Conservation (phyloP, 2,888 invertebrate species). For the Timandra comae region DNA sequence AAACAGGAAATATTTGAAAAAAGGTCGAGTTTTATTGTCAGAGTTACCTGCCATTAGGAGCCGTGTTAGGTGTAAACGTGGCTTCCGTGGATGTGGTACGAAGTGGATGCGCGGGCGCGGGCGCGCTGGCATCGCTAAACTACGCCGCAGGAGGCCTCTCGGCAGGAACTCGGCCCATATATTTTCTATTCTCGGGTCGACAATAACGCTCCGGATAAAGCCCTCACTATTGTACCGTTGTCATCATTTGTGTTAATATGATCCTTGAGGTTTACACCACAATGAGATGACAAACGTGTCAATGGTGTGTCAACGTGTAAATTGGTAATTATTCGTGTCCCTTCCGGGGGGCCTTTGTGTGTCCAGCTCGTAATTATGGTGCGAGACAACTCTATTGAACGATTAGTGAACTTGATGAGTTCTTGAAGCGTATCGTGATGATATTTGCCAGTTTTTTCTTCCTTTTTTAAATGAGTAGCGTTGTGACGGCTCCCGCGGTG, state of each 20-base stretch:
- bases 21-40: slow-evolving; percentile 69
- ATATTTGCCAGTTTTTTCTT: slow-evolving; percentile 41
- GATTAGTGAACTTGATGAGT: slow-evolving; percentile 42
- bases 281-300: slow-evolving; percentile 67
- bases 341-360: slow-evolving; percentile 64
- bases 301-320: slow-evolving; percentile 72
- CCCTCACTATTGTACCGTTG: slow-evolving; percentile 60
- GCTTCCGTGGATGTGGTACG: slow-evolving; percentile 66
- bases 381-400: slow-evolving; percentile 42
- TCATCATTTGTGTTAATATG: slow-evolving; percentile 75
- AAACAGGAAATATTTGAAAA: slow-evolving; percentile 72
- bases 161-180: slow-evolving; percentile 59
- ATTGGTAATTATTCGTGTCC: slow-evolving; percentile 68
- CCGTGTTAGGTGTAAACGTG: slow-evolving; percentile 70
- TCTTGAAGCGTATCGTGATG: slow-evolving; percentile 31
- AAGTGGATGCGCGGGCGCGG: slow-evolving; percentile 32
- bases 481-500: slow-evolving; percentile 50
- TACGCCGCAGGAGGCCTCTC: slow-evolving; percentile 59
- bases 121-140: slow-evolving; percentile 48
- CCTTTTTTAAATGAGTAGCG: slow-evolving; percentile 37
- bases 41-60: slow-evolving; percentile 74
- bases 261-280: slow-evolving; percentile 74
- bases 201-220: slow-evolving; percentile 64
- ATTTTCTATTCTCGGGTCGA: slow-evolving; percentile 67
- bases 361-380: slow-evolving; percentile 45